Percentiles rank a stretch among this genome's conserved stretches.
phyloP scores from a whole-genome alignment of 2,888 invertebrate genomes.

The Aleiodes leptofemur region DNA sequence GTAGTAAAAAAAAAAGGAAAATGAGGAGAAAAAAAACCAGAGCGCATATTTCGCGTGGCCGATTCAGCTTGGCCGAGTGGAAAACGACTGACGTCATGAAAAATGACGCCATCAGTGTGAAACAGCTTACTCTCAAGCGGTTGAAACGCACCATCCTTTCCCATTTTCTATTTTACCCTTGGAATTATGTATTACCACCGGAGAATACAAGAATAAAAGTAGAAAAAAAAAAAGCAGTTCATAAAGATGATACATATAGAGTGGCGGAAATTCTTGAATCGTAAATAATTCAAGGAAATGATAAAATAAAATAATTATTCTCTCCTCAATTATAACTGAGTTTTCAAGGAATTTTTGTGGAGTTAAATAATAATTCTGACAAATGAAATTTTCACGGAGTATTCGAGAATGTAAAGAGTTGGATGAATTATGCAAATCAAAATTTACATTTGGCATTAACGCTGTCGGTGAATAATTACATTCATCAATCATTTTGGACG shows the following conservation, averaged over 20 bases:
- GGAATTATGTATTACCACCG: slow-evolving; percentile 18
- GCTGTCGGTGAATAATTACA: slow-evolving; percentile 14
- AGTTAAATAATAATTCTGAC: background rate
- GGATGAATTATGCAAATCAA: slow-evolving; percentile 32
- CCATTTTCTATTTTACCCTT: background rate
- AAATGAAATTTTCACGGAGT: background rate
- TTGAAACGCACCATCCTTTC: slow-evolving; percentile 51
- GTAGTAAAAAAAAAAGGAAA: slow-evolving; percentile 43
- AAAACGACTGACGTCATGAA: slow-evolving; percentile 65
- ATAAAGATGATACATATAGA: background rate
- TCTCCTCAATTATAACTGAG: background rate
- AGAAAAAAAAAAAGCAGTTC: background rate
- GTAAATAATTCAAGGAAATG: background rate
- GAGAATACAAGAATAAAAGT: slow-evolving; percentile 37
- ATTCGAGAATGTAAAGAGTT: slow-evolving; percentile 9
- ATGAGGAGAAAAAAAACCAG: slow-evolving; percentile 28
- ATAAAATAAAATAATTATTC: background rate
- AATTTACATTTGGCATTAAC: slow-evolving; percentile 34
- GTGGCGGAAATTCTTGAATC: too few relatives aligned
- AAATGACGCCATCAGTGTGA: slow-evolving; percentile 61
- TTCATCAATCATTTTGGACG: slow-evolving; percentile 20
- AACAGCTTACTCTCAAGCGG: slow-evolving; percentile 57
- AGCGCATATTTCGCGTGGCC: slow-evolving; percentile 56
- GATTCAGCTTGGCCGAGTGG: slow-evolving; percentile 60
- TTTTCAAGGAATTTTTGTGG: background rate